Evolutionary conservation across 2,113 vertebrate species (phyloP), one percentile per base, ranked within the genome.

Genomic region (Antechinus stuartii): DNA sequence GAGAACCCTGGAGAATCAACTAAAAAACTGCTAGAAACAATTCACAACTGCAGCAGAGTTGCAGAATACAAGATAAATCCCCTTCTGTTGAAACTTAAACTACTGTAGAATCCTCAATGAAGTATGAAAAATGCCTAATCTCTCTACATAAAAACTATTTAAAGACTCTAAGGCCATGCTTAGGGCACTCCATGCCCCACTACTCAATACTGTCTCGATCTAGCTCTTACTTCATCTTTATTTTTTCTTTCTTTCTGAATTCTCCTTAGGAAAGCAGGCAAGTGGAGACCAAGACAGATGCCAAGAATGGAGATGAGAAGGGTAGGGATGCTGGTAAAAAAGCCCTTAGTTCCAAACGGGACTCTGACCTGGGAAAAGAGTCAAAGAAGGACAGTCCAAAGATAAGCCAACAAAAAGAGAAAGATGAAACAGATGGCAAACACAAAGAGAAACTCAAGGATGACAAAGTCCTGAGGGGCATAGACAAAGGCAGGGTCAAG

Each of bases 261-360:
- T 97, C 96, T 96, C 89, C 11, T 53, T 95, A 98, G 98, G 98
- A 98, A 95, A 98, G 96, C 98, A 97, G 97, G n/a, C 90, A 42
- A 95, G 96, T 52, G 0, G 97, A 98, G 94, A 97, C 94, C 94
- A 98, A 96, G 42, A 96, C 98, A 1, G 98, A 98, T 30, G 95
- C 93, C 95, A 98, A 98, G 97, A 98, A 97, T 0, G 95, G 97
- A 96, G 98, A 98, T 54, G 98, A 97, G 89, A 98, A 97, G 92
- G 96, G 94, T 92, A 98, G 97, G 42, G 98, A 98, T 94, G 53
- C 95, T 94, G 76, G 93, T 93, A 89, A 94, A 27, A 98, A 97
- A 96, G 94, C 98, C 50, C 89, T 25, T 91, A 95, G 96, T 91
- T 93, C 61, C 96, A 97, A 97, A 93, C 96, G 3, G 96, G 97